Base-by-base conservation (phyloP, 2,888 invertebrate genomes). In the Acronicta alni region DNA sequence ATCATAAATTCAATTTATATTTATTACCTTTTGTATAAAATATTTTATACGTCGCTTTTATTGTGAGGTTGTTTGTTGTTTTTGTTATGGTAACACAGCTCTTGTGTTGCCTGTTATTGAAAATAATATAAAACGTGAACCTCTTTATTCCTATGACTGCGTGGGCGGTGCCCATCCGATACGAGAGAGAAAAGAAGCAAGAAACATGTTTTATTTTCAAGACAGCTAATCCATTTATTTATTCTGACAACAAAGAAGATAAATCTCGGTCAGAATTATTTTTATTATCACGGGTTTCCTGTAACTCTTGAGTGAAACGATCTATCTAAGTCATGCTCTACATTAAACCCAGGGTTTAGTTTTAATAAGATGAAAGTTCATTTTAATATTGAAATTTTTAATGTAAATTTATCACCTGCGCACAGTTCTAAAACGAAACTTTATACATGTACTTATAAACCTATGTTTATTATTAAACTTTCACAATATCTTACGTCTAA, bases 181-280 rank as follows among this genome's bases (percentile, higher is more conserved):
- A 38, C 30, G 38, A 52, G 16, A 45, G 45, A 26, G 44, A 56
- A 64, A 73, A 68, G 58, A 57, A 69, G n/a, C n/a, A 60, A 59
- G 43, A 66, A 57, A 52, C 57, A 59, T 63, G 35, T 59, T 70
- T 66, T 67, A 67, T 64, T 58, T 61, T 54, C 38, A 51, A 67
- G 67, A 58, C 62, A 57, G 58, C 49, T 70, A 70, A 73, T 72
- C 73, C 69, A 69, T 75, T 72, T 75, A 69, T 75, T 72, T 72
- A 75, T 76, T 62, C 64, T 69, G 73, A 69, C 76, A 72, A 64
- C 76, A 72, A 64, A 62, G 64, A 75, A 69, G 52, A 75, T 76
- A 76, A 72, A 76, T 76, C 61, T 67, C 42, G 55, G 41, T 61
- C 45, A 60, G 57, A 52, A 56, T 49, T 59, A 18, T 55, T 70